Percentiles rank a stretch among this genome's conserved stretches.
Evolutionary conservation across 2,888 invertebrate genomes (phyloP).

Genomic region (Iselma pallidipennis): DNA sequence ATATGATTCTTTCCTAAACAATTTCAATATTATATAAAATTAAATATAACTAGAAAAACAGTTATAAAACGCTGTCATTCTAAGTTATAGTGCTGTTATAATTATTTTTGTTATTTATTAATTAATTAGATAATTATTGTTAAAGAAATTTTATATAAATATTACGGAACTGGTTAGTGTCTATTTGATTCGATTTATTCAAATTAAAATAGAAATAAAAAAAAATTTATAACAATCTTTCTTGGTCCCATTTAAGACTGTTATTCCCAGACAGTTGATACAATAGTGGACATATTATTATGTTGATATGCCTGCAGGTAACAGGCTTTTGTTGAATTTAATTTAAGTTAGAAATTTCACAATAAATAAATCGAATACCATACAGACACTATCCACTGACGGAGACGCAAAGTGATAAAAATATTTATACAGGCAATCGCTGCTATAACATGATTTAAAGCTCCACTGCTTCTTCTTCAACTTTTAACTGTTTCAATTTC

Average conservation of each 20-base stretch:
- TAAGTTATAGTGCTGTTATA: slow-evolving; percentile 44
- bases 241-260: slow-evolving; percentile 31
- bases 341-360: slow-evolving; percentile 1
- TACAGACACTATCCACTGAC: slow-evolving; percentile 46
- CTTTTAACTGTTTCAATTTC: slow-evolving; percentile 24
- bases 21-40: slow-evolving; percentile 22
- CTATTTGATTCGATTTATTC: slow-evolving; percentile 29
- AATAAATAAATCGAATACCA: slow-evolving; percentile 20
- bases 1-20: not conserved
- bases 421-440: slow-evolving; percentile 50
- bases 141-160: slow-evolving; percentile 54
- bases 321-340: slow-evolving; percentile 16
- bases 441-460: slow-evolving; percentile 37
- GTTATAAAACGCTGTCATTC: slow-evolving; percentile 37
- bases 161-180: slow-evolving; percentile 50
- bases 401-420: slow-evolving; percentile 52
- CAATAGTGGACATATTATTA: slow-evolving; percentile 23
- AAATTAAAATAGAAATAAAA: not conserved
- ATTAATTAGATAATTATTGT: slow-evolving; percentile 50
- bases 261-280: slow-evolving; percentile 51
- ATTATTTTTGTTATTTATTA: slow-evolving; percentile 35
- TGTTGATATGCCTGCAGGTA: slow-evolving; percentile 28
- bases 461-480: slow-evolving; percentile 41
- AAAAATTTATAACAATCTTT: slow-evolving; percentile 5
- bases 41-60: slow-evolving; percentile 29